Conservation (phyloP, 2,888 invertebrate genomes). For the Himalopsyche tibetana region DNA sequence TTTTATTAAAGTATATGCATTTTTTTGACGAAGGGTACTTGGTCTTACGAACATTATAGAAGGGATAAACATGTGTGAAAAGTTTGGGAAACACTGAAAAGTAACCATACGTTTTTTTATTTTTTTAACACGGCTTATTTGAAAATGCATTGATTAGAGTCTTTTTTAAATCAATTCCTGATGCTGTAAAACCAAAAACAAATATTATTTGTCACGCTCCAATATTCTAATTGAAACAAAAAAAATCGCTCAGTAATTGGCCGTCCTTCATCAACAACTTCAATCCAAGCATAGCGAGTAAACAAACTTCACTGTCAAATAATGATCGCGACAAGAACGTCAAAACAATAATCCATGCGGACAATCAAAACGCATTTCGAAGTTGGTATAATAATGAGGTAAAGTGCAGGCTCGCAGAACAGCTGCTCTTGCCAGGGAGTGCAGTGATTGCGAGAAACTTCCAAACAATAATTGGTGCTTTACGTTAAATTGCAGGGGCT, state of each 20-base stretch:
- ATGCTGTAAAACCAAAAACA: too few species aligned
- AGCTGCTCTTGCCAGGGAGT: not conserved
- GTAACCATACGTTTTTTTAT: too few species aligned
- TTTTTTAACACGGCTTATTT: too few species aligned
- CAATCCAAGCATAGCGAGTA: not conserved
- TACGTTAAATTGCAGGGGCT: not conserved
- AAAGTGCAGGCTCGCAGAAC: conserved; percentile 17
- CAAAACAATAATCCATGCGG: conserved; percentile 10
- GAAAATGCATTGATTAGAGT: too few species aligned
- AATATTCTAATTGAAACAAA: not conserved
- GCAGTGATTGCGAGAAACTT: conserved; percentile 8
- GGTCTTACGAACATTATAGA: too few species aligned
- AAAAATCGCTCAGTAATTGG: not conserved
- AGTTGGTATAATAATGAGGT: not conserved
- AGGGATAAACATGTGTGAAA: too few species aligned
- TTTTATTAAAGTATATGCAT: too few species aligned
- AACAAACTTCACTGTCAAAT: not conserved
- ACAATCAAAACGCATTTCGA: conserved; percentile 3
- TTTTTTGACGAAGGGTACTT: too few species aligned
- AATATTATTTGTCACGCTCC: not conserved
- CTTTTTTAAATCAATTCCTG: too few species aligned
- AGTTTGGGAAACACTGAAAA: too few species aligned
- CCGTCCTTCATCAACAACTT: not conserved
- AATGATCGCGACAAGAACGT: not conserved
- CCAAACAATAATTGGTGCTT: conserved; percentile 3